Conservation (phyloP, 2,888 invertebrate genomes). For the Melipona bicolor region DNA sequence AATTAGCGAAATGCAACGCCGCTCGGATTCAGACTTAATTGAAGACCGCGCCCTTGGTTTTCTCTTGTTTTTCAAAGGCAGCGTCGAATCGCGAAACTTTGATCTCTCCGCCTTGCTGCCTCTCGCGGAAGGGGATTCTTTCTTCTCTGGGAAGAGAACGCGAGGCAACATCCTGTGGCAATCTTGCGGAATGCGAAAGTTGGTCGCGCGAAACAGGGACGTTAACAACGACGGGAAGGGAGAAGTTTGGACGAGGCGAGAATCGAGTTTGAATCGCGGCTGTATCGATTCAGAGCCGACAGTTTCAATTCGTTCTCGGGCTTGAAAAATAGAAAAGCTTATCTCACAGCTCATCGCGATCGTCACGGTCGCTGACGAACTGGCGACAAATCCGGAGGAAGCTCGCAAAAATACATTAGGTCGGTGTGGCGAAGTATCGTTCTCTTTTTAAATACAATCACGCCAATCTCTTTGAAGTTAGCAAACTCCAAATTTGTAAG, state of each 20-base stretch:
- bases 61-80: constrained; percentile 20
- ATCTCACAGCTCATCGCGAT: not conserved
- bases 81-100: constrained; percentile 41
- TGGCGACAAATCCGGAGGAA: not conserved
- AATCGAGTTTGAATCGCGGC: constrained; percentile 59
- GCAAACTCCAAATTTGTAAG: too few species aligned
- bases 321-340: constrained; percentile 17
- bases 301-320: constrained; percentile 24
- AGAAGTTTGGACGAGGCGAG: constrained; percentile 51
- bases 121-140: not conserved
- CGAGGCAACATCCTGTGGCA: constrained; percentile 29
- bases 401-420: too few species aligned
- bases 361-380: not conserved
- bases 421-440: too few species aligned
- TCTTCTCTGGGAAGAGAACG: not conserved
- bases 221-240: constrained; percentile 34
- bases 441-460: too few species aligned
- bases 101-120: constrained; percentile 26
- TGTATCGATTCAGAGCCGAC: constrained; percentile 45
- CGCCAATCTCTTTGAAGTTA: too few species aligned
- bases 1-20: not conserved
- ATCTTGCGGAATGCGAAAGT: constrained; percentile 53
- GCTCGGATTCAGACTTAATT: constrained; percentile 28
- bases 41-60: constrained; percentile 8
- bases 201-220: constrained; percentile 47